phyloP scores from a whole-genome alignment of 2,888 invertebrate genomes.

The Stenurella melanura region DNA sequence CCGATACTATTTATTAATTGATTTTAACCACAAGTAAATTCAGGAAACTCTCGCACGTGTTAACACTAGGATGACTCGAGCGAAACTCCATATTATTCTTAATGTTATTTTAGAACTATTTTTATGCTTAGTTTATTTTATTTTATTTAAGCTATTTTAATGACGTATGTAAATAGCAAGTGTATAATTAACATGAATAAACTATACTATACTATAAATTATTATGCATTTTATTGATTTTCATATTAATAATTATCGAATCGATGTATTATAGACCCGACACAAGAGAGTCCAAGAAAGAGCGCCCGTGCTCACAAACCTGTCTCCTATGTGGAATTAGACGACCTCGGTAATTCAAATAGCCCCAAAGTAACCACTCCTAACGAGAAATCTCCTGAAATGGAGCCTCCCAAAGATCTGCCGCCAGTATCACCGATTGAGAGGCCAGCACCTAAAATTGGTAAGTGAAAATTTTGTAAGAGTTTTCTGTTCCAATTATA shows the following conservation, averaged over 20 bases:
- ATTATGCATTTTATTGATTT: neutral
- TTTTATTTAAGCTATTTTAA: no score
- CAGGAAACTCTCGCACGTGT: no score
- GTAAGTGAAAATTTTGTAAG: slow-evolving; percentile 46
- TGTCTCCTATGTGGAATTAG: slow-evolving; percentile 61
- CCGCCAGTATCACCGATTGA: slow-evolving; percentile 59
- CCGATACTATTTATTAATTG: no score
- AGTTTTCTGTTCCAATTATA: neutral
- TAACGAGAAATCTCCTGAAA: slow-evolving; percentile 36
- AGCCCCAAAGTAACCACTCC: slow-evolving; percentile 53
- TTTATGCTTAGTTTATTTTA: no score
- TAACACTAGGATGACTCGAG: no score
- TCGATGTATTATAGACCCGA: slow-evolving; percentile 38
- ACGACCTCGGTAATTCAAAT: slow-evolving; percentile 61
- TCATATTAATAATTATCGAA: neutral
- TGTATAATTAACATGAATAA: no score
- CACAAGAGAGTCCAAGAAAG: slow-evolving; percentile 55
- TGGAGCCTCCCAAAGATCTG: slow-evolving; percentile 60
- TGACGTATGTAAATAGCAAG: no score
- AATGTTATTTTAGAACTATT: no score
- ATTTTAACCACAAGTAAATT: no score
- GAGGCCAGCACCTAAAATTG: slow-evolving; percentile 70
- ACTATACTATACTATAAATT: no score
- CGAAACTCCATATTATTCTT: no score
- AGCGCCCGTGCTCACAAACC: slow-evolving; percentile 63